Evolutionary conservation across 2,797 vertebrate species (phyloP).

Genomic region (Spheniscus humboldti): DNA sequence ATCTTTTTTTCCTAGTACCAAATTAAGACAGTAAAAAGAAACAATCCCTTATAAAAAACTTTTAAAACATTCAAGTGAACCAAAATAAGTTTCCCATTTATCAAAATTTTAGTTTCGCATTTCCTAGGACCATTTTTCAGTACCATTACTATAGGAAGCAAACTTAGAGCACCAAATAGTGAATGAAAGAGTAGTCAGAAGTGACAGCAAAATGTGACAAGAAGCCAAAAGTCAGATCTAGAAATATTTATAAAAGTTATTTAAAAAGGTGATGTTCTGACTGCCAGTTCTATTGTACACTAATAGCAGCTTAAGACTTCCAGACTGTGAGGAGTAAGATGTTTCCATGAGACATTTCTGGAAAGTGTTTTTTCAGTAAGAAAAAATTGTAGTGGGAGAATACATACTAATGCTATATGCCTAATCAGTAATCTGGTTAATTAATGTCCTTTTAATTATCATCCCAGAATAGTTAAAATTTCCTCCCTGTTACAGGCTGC

Average conservation of each 20-base stretch:
- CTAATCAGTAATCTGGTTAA: neutral
- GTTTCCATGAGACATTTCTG: neutral
- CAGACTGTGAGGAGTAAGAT: neutral
- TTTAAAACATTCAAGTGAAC: neutral
- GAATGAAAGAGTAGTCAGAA: neutral
- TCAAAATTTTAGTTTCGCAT: neutral
- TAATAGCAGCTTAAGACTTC: neutral
- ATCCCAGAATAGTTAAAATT: neutral
- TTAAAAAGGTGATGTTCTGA: neutral
- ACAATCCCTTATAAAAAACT: neutral
- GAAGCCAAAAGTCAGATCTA: neutral
- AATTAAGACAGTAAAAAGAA: neutral
- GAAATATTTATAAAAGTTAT: neutral
- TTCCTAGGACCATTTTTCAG: neutral
- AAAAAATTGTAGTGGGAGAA: neutral
- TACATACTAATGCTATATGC: neutral
- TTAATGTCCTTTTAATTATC: neutral
- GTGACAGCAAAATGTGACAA: neutral
- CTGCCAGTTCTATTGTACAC: neutral
- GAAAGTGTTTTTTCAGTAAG: neutral
- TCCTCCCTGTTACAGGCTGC: neutral
- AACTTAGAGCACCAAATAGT: neutral
- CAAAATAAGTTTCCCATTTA: neutral
- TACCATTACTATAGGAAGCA: neutral
- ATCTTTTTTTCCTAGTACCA: neutral